phyloP scores from a whole-genome alignment of 1,140 invertebrate genomes.

The Tachypleus tridentatus region DNA sequence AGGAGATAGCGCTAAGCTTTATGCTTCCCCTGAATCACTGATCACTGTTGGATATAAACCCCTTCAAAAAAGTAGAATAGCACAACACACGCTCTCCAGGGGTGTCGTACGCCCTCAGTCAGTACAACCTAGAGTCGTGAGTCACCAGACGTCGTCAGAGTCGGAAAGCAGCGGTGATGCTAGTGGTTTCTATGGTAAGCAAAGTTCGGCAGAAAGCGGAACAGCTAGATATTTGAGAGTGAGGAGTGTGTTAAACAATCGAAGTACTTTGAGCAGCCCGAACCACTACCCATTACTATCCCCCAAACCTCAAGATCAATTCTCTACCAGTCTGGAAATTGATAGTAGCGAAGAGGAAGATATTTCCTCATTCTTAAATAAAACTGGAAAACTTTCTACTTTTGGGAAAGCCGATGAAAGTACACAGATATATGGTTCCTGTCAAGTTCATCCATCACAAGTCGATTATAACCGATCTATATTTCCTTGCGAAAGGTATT shows the following conservation, averaged over 20 bases:
- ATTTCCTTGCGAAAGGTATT: too few relatives aligned
- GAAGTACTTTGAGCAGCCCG: constrained; percentile 7
- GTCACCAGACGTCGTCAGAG: constrained; percentile 11
- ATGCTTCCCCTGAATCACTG: constrained; percentile 72
- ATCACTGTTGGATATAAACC: constrained; percentile 56
- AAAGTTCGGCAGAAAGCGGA: constrained; percentile 1
- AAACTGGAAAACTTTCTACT: too few relatives aligned
- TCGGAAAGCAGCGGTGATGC: constrained; percentile 15
- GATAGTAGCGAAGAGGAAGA: constrained; percentile 31
- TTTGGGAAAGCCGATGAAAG: too few relatives aligned
- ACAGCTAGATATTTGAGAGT: not conserved
- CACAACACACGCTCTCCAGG: not conserved
- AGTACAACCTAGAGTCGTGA: constrained; percentile 11
- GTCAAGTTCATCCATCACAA: too few relatives aligned
- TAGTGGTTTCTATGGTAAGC: constrained; percentile 6
- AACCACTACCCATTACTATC: constrained; percentile 11
- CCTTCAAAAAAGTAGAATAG: constrained; percentile 5
- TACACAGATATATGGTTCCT: too few relatives aligned
- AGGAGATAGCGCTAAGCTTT: constrained; percentile 66
- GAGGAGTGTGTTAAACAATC: not conserved
- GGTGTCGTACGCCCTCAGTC: constrained; percentile 36
- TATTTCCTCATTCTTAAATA: not conserved
- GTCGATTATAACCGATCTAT: too few relatives aligned
- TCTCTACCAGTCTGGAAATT: constrained; percentile 77
- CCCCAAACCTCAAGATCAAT: constrained; percentile 36